A percentile compares a stretch with the other conserved stretches of the same genome.
These are phyloP conservation scores for Hemicrepidius hirtus DNA, from an alignment of 2,888 invertebrate genomes.

Conservation along the genomic window DNA sequence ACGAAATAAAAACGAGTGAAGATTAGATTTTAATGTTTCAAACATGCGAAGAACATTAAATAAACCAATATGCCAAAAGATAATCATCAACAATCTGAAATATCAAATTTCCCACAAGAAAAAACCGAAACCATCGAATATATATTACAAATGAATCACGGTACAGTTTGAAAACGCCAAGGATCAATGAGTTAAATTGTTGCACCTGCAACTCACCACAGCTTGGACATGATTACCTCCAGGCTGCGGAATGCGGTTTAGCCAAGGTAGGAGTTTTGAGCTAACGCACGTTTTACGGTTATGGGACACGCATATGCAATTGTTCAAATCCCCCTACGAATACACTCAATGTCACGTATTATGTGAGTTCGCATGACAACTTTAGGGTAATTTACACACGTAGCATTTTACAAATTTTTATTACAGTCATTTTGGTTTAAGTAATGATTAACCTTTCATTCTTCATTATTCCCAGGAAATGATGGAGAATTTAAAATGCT, in stretches of 20 bases:
- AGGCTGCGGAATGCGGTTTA: conserved; percentile 46
- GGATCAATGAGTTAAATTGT: conserved; percentile 46
- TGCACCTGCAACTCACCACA: conserved; percentile 44
- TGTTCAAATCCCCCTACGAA: conserved; percentile 47
- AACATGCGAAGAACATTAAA: neutral
- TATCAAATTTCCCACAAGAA: conserved; percentile 29
- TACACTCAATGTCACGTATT: conserved; percentile 37
- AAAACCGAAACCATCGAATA: conserved; percentile 11
- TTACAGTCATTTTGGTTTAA: neutral
- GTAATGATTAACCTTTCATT: conserved; percentile 18
- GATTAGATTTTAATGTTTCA: neutral
- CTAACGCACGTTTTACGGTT: conserved; percentile 45
- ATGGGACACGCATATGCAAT: conserved; percentile 49
- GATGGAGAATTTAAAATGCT: neutral
- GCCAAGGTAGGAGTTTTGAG: conserved; percentile 38
- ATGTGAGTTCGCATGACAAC: conserved; percentile 43
- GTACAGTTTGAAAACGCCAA: conserved; percentile 18
- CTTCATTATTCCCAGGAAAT: neutral
- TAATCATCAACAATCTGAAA: conserved; percentile 34
- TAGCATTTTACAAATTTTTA: conserved; percentile 40
- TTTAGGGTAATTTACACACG: conserved; percentile 35
- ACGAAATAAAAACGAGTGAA: too few relatives aligned
- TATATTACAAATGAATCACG: conserved; percentile 32
- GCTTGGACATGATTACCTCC: conserved; percentile 41
- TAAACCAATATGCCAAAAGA: conserved; percentile 35